A percentile compares a stretch with the other conserved stretches of the same genome.
phyloP scores from a whole-genome alignment of 1,140 invertebrate species.

The Mesaphorura yosii region DNA sequence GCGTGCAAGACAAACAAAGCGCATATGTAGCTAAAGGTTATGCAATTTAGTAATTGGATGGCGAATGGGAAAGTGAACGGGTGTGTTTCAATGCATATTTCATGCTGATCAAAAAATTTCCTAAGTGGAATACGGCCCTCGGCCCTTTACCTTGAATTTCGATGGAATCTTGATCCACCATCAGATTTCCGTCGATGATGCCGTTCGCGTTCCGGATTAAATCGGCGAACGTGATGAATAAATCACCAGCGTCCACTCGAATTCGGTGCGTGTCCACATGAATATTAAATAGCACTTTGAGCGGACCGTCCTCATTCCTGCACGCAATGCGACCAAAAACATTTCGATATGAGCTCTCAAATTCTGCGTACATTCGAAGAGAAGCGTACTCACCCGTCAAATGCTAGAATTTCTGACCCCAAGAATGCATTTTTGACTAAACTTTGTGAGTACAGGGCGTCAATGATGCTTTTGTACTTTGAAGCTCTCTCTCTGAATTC shows the following conservation, averaged over 20 bases:
- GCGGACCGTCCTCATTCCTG: constrained; percentile 23
- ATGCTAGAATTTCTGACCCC: constrained; percentile 55
- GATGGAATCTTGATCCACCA: constrained; percentile 27
- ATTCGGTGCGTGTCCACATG: constrained; percentile 30
- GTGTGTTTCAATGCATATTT: too few species aligned
- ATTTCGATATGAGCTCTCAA: neutral
- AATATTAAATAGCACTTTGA: constrained; percentile 30
- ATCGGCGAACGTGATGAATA: constrained; percentile 30
- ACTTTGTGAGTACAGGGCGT: constrained; percentile 59
- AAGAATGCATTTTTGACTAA: constrained; percentile 54
- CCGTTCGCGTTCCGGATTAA: constrained; percentile 23
- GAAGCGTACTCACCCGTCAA: constrained; percentile 56
- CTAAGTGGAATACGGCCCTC: too few species aligned
- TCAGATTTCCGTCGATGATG: constrained; percentile 20
- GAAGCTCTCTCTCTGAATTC: constrained; percentile 53
- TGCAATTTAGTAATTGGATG: neutral
- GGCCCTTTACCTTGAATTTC: constrained; percentile 28
- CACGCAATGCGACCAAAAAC: neutral
- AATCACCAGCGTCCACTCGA: constrained; percentile 29
- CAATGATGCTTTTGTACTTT: constrained; percentile 59
- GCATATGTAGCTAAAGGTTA: neutral
- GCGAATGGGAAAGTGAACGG: too few species aligned
- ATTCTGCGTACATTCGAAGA: neutral
- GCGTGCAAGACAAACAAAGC: neutral
- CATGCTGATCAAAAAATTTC: too few species aligned